phyloP scores from a whole-genome alignment of 2,113 vertebrate genomes.

The Melozone crissalis region DNA sequence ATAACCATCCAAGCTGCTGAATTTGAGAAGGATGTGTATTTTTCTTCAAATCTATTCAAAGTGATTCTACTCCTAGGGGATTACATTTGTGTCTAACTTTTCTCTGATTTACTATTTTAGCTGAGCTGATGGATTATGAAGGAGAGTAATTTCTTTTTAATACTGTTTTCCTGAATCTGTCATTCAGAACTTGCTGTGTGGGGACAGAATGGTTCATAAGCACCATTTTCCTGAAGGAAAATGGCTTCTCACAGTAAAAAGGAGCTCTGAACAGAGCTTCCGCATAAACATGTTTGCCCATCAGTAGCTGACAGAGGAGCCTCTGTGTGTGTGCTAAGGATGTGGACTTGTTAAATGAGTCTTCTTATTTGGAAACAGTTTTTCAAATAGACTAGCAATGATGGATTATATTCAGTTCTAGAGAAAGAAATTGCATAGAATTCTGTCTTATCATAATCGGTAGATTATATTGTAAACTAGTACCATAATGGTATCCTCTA shows the following conservation, averaged over 20 bases:
- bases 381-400: not conserved
- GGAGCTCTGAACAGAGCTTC: constrained; percentile 22
- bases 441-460: not conserved
- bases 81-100: constrained; percentile 39
- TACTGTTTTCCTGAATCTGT: constrained; percentile 28
- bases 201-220: constrained; percentile 24
- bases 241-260: constrained; percentile 21
- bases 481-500: not conserved
- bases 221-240: constrained; percentile 39
- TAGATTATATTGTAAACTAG: not conserved
- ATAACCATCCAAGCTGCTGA: constrained; percentile 14
- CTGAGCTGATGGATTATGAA: constrained; percentile 48
- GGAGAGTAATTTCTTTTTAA: constrained; percentile 54
- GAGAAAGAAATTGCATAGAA: not conserved
- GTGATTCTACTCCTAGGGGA: not conserved
- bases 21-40: constrained; percentile 32
- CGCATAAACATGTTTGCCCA: constrained; percentile 15
- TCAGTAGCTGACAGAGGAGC: constrained; percentile 39
- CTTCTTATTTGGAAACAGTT: constrained; percentile 18
- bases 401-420: not conserved
- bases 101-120: constrained; percentile 38
- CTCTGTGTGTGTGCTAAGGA: constrained; percentile 18
- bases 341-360: constrained; percentile 26
- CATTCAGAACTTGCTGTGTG: constrained; percentile 24
- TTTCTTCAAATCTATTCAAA: constrained; percentile 28